Percentiles rank a stretch among this genome's conserved stretches.
These are phyloP conservation scores for Coptodon rendalli DNA, from an alignment of 2,113 vertebrate genomes.

Conservation along the genomic window DNA sequence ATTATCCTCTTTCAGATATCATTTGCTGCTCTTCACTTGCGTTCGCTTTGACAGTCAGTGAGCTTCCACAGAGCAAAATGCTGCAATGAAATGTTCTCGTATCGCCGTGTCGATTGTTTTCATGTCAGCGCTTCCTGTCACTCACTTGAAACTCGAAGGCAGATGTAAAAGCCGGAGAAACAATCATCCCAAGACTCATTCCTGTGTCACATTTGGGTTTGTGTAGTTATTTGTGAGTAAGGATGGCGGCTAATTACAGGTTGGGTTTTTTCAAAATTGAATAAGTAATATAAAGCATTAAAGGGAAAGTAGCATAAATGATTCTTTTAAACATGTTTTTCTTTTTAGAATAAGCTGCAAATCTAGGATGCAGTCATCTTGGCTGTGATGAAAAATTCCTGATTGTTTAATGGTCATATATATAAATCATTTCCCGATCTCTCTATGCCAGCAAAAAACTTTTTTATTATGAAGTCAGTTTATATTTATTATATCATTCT, in stretches of 20 bases:
- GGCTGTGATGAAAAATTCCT: neutral
- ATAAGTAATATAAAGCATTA: neutral
- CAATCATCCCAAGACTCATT: neutral
- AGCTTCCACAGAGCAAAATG: neutral
- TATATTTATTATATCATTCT: fast-evolving
- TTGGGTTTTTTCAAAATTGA: neutral
- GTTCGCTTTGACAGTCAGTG: neutral
- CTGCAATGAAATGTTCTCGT: neutral
- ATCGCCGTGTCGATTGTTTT: neutral
- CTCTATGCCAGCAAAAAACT: neutral
- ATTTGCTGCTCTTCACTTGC: neutral
- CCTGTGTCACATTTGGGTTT: neutral
- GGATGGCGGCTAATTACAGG: neutral
- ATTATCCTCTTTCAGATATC: neutral
- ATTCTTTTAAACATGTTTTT: neutral
- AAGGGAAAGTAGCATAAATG: neutral
- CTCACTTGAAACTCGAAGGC: neutral
- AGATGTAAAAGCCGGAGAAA: neutral
- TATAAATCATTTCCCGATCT: fast-evolving
- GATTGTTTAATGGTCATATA: neutral
- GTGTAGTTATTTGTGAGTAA: neutral
- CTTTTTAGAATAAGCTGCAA: neutral
- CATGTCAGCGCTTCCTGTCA: neutral
- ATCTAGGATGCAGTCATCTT: neutral
- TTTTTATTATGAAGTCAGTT: neutral